Evolutionary conservation across 1,140 invertebrate species (phyloP), one percentile per base, ranked within the genome.

Genomic region (Saccostrea cuccullata): DNA sequence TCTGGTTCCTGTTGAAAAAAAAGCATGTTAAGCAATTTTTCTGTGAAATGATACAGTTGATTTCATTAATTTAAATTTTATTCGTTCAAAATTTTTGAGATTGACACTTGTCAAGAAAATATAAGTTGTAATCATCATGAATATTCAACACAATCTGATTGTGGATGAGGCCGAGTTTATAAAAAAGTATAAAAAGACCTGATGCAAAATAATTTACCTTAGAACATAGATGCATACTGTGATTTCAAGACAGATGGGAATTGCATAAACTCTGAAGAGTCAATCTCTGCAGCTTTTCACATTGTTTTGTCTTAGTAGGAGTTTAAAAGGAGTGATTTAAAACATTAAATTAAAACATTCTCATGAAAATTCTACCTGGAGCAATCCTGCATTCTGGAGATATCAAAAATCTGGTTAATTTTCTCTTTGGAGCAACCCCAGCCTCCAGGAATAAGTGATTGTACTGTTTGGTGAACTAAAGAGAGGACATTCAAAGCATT

Each of bases 391-490:
- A 98, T 94, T 98, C 96, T 77, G 98, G 97, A 55, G 98, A 97
- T 0, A 99, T 96, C 56, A 97, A 94, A 95, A 99, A 99, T 91
- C 98, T 96, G 40, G 96, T 97, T 30, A 99, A 91, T 92, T 96
- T 96, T 92, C 96, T 96, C 93, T 99, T 99, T 8, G 98, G 98
- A 93, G 98, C 96, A 58, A 99, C 97, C 23, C 98, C 98, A 82
- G 97, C 96, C 91, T 97, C 96, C 77, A 96, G 95, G 95, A 99
- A 99, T 58, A 99, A 91, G 20, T 97, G 97, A 95, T 97, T 97
- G 95, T 99, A 99, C 90, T 97, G 97, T 95, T 97, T 97, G 9
- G 98, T 98, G 89, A 98, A 97, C 95, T 96, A 92, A 36, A 92
- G 93, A 88, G 60, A 82, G 90, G 30, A 88, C 55, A 58, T 83